Conservation (phyloP, 2,888 invertebrate genomes). For the Arrhopalites spinosus region DNA sequence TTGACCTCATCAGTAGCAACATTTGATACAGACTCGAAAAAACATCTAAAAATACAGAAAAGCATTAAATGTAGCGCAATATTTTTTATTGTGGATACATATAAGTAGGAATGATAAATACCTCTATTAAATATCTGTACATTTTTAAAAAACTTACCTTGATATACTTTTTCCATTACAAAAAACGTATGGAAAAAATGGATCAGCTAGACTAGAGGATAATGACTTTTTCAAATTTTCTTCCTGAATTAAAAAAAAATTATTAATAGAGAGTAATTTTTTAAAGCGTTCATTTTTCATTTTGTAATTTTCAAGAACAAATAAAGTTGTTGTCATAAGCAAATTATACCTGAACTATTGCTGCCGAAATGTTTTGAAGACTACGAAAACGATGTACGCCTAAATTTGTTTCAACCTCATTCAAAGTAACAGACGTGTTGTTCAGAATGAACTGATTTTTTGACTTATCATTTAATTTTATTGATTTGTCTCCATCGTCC, state of each 20-base stretch:
- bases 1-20: conserved; percentile 22
- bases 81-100: no score
- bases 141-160: no score
- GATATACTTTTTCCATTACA: conserved; percentile 76
- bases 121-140: no score
- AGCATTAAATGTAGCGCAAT: no score
- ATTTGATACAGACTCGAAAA: conserved; percentile 64
- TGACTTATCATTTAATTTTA: background rate
- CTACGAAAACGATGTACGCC: background rate
- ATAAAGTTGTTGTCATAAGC: background rate
- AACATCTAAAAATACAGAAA: no score
- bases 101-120: no score
- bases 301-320: no score
- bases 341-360: background rate
- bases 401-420: background rate
- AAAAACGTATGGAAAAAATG: conserved; percentile 76
- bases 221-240: conserved; percentile 18
- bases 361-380: background rate
- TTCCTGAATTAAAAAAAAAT: background rate
- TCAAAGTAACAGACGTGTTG: background rate
- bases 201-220: conserved; percentile 67
- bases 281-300: no score
- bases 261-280: no score
- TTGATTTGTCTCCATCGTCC: background rate
- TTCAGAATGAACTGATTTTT: background rate